A percentile compares a stretch with the other conserved stretches of the same genome.
phyloP scores from a whole-genome alignment of 2,888 invertebrate genomes.

The Dasysyrphus albostriatus region DNA sequence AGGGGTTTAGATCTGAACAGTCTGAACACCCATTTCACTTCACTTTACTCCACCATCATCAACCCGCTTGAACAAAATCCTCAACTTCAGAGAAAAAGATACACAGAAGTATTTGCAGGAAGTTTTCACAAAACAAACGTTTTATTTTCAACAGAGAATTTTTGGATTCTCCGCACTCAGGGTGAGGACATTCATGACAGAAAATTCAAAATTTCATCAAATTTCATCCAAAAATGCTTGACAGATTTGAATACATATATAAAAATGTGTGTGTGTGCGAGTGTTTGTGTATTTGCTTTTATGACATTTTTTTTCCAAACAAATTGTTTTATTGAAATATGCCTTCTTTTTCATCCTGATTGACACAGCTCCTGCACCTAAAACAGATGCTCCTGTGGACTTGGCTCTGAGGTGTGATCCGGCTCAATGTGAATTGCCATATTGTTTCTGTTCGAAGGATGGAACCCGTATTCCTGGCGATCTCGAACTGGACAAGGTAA shows the following conservation, averaged over 20 bases:
- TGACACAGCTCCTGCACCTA: slow-evolving; percentile 89
- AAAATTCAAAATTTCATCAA: slow-evolving; percentile 46
- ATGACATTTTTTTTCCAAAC: background rate
- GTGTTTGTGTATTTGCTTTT: slow-evolving; percentile 3
- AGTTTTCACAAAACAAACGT: slow-evolving; percentile 49
- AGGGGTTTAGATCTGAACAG: slow-evolving; percentile 11
- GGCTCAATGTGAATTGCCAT: slow-evolving; percentile 91
- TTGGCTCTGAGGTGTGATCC: slow-evolving; percentile 92
- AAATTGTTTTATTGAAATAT: slow-evolving; percentile 38
- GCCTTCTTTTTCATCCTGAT: background rate
- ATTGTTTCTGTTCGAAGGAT: slow-evolving; percentile 96
- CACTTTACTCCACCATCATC: background rate
- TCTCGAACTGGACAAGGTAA: slow-evolving; percentile 92
- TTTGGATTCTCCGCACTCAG: background rate
- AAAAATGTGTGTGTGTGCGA: slow-evolving; percentile 5
- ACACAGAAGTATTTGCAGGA: slow-evolving; percentile 16
- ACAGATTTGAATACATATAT: slow-evolving; percentile 45
- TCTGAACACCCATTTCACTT: background rate
- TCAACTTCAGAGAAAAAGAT: slow-evolving; percentile 31
- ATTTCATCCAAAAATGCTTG: slow-evolving; percentile 14
- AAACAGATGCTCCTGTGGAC: slow-evolving; percentile 92
- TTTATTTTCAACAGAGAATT: background rate
- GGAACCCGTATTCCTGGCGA: slow-evolving; percentile 94
- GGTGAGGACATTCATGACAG: background rate
- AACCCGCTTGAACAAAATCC: background rate